Evolutionary conservation across 2,797 vertebrate genomes (phyloP).

Genomic region (Acrocephalus scirpaceus): DNA sequence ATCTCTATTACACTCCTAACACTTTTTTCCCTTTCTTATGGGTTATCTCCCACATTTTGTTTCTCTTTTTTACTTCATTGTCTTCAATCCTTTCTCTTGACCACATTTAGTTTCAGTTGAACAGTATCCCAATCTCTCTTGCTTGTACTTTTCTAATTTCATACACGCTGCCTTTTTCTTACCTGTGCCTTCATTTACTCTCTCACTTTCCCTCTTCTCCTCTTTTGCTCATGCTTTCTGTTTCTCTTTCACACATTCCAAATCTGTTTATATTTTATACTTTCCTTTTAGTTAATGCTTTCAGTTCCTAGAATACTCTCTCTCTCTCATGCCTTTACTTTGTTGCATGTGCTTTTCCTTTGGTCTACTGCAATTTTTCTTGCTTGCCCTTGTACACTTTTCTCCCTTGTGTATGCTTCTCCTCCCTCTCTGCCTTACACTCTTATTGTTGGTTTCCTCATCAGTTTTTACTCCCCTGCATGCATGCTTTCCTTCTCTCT

Average conservation of each 20-base stretch:
- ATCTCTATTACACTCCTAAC: not conserved
- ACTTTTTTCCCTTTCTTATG: not conserved
- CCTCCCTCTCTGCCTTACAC: not conserved
- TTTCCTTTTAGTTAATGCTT: not conserved
- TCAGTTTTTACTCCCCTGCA: not conserved
- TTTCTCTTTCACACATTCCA: not conserved
- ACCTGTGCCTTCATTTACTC: not conserved
- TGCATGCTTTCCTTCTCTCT: not conserved
- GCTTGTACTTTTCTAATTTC: not conserved
- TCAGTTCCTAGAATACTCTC: not conserved
- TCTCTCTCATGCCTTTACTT: not conserved
- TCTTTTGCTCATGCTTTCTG: not conserved
- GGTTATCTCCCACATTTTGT: not conserved
- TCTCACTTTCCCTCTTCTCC: not conserved
- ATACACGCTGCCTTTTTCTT: not conserved
- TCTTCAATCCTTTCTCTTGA: not conserved
- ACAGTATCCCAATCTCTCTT: not conserved
- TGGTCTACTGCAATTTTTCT: not conserved
- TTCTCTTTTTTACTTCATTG: not conserved
- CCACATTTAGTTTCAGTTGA: not conserved
- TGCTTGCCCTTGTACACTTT: not conserved
- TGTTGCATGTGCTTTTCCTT: not conserved
- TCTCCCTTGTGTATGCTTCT: not conserved
- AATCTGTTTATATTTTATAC: not conserved
- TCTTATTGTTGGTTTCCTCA: fast-evolving